Evolutionary conservation across 1,140 invertebrate genomes (phyloP).

Genomic region (Chelonus insularis): DNA sequence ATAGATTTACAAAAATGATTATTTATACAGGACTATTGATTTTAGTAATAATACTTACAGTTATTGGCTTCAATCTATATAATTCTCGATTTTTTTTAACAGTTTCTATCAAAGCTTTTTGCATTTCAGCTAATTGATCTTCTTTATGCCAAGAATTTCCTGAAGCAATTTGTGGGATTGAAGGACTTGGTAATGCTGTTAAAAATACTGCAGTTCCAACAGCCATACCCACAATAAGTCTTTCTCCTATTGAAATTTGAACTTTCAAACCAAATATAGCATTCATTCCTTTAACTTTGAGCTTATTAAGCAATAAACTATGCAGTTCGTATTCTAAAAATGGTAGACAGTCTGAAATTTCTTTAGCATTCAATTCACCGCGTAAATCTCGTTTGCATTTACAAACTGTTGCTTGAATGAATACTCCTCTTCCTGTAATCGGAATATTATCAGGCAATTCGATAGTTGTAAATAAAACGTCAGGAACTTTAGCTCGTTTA

Average conservation of each 20-base stretch:
- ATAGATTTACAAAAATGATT: too few relatives aligned
- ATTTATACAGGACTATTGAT: too few relatives aligned
- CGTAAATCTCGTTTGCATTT: slow-evolving; percentile 77
- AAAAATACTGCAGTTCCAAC: slow-evolving; percentile 85
- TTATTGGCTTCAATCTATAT: slow-evolving; percentile 65
- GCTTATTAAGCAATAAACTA: slow-evolving; percentile 85
- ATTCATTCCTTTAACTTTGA: slow-evolving; percentile 93
- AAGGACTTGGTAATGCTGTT: slow-evolving; percentile 72
- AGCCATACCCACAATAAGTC: slow-evolving; percentile 82
- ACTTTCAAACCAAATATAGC: slow-evolving; percentile 83
- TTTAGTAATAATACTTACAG: slow-evolving; percentile 37
- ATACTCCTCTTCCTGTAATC: slow-evolving; percentile 72
- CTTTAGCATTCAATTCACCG: slow-evolving; percentile 87
- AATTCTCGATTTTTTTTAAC: slow-evolving; percentile 71
- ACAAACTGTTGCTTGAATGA: slow-evolving; percentile 79
- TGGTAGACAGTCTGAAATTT: slow-evolving; percentile 90
- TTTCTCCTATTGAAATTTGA: slow-evolving; percentile 86
- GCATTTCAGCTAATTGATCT: slow-evolving; percentile 66
- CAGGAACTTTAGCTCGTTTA: slow-evolving; percentile 83
- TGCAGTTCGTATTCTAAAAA: slow-evolving; percentile 96
- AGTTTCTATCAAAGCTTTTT: slow-evolving; percentile 68
- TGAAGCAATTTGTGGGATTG: slow-evolving; percentile 69
- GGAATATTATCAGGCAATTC: slow-evolving; percentile 78
- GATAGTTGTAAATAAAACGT: slow-evolving; percentile 87
- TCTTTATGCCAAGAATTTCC: slow-evolving; percentile 68